Evolutionary conservation across 2,888 invertebrate species (phyloP).

Genomic region (Crematogaster levior): DNA sequence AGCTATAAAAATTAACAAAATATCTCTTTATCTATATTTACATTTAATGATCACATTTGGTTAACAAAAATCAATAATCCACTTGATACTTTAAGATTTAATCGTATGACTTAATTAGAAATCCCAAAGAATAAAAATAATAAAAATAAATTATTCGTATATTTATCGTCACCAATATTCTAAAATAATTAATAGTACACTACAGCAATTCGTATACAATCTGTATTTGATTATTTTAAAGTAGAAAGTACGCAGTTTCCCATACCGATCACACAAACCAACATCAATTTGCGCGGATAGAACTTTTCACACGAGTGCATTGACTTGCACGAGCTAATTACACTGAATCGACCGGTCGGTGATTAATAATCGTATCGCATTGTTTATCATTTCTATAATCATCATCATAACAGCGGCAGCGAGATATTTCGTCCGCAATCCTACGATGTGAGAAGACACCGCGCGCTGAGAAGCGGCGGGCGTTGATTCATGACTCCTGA

Average conservation of each 20-base stretch:
- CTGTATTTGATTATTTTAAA: background rate
- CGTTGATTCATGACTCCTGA: slow-evolving; percentile 73
- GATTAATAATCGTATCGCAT: slow-evolving; percentile 68
- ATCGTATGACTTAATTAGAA: background rate
- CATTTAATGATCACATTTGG: background rate
- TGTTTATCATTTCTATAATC: slow-evolving; percentile 69
- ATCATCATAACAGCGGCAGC: slow-evolving; percentile 25
- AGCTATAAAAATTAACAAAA: background rate
- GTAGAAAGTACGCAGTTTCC: background rate
- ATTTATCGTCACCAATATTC: background rate
- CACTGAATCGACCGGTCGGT: slow-evolving; percentile 49
- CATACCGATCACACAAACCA: background rate
- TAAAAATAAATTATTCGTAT: background rate
- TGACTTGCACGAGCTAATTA: slow-evolving; percentile 60
- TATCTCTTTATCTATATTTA: background rate
- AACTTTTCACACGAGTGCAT: slow-evolving; percentile 31
- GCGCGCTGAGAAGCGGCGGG: slow-evolving; percentile 54
- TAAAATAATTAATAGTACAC: background rate
- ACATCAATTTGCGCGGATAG: background rate
- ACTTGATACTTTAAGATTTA: background rate
- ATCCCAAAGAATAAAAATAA: background rate
- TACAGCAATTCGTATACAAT: background rate
- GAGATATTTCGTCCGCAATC: slow-evolving; percentile 46
- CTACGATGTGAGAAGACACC: slow-evolving; percentile 40
- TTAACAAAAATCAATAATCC: background rate